Evolutionary conservation across 2,888 invertebrate genomes (phyloP), one percentile per base, ranked within the genome.

Genomic region (Scaptomyza polygonia): DNA sequence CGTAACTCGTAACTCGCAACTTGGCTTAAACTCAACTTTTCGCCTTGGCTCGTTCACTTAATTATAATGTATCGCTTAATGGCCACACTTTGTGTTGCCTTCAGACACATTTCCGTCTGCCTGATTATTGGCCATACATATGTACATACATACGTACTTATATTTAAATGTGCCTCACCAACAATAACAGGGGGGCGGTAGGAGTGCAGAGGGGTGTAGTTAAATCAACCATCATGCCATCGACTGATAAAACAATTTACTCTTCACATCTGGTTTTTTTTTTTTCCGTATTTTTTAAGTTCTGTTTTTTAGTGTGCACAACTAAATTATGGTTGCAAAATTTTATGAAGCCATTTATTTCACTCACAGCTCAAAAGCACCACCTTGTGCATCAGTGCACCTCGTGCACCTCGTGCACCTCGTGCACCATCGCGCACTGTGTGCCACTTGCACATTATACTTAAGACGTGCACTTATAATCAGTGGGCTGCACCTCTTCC

Each of bases 271-370:
- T 65, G 54, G 3, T 25, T 25, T 25, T 5, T 21, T 25, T 25
- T 25, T 5, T 25, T 5, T 25, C 25, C n/a, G n/a, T n/a, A n/a
- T 25, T 25, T 4, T 25, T 25, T 5, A 25, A 25, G 25, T 25
- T 61, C 64, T 62, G 9, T 30, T 3, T 48, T 71, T 36, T 6
- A 36, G 65, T 45, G 62, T 62, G 61, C 48, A 66, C 66, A 61
- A 21, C 47, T 55, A 85, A 86, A 86, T 86, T 73, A 84, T 75
- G 83, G 83, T 83, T 77, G 77, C 87, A 88, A 86, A 85, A 79
- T 87, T 88, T 87, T 88, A 88, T 87, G 85, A 88, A 87, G 88
- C 86, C 77, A 87, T 87, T 87, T 87, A 87, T 87, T 88, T 88
- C 86, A 88, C 88, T 88, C 88, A 85, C 64, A 58, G 34, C 49